Conservation (phyloP, 2,113 vertebrate species). For the Halichoerus grypus region DNA sequence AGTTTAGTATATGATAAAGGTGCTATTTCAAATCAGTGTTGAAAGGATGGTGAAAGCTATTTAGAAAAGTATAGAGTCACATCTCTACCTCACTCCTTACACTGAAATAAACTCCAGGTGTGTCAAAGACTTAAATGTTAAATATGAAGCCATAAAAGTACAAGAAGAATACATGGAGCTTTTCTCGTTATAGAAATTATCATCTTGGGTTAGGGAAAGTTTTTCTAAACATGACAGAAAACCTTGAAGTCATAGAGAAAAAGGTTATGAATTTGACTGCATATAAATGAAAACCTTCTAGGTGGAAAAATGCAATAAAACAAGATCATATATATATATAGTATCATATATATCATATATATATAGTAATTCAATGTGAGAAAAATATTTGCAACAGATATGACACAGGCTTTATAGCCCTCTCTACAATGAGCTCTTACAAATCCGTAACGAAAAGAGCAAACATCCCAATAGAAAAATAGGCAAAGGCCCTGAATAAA, state of each 20-base stretch:
- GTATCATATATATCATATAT: not conserved
- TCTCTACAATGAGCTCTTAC: not conserved
- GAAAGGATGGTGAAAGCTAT: not conserved
- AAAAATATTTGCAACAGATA: not conserved
- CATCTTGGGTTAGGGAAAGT: not conserved
- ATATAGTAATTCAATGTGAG: not conserved
- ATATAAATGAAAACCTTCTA: conserved; percentile 16
- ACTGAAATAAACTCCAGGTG: not conserved
- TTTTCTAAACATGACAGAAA: conserved; percentile 29
- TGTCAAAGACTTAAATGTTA: not conserved
- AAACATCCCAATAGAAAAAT: conserved; percentile 20
- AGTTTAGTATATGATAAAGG: not conserved
- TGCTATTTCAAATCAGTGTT: not conserved
- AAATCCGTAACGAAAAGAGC: conserved; percentile 26
- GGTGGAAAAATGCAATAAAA: not conserved
- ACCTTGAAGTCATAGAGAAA: not conserved
- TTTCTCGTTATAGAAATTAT: not conserved
- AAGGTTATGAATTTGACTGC: not conserved
- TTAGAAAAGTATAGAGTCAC: not conserved
- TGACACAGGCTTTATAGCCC: not conserved
- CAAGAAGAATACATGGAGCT: not conserved
- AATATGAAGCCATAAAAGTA: not conserved
- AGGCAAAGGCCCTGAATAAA: not conserved
- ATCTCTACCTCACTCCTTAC: not conserved
- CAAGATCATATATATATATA: not conserved